Base-by-base conservation (phyloP, 2,797 vertebrate species). In the Glyptemys insculpta region DNA sequence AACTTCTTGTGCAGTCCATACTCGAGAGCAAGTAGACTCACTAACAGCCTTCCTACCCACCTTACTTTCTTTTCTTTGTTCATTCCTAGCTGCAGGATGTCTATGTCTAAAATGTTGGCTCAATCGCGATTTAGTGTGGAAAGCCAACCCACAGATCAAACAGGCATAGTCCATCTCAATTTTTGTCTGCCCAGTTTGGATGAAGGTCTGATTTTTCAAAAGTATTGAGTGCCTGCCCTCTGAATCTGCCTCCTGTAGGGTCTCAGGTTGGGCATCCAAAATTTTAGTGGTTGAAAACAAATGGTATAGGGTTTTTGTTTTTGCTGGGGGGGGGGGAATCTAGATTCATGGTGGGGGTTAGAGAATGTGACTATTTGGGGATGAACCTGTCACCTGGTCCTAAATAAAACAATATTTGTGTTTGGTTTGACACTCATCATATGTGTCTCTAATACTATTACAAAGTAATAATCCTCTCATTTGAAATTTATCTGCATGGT, bases 401-500 rank as follows among this genome's bases (percentile, higher is more conserved):
- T 25, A 68, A 65, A 74, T 15, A 6, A 50, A 86, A 57, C n/a
- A n/a, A 18, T 6, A 47, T 4, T 86, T 4, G 0, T 78, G 65
- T 89, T 88, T 4, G 44, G 68, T 6, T 88, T 16, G 25, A 15
- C 1, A 15, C 10, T 54, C 54, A 34, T 29, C 8, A 19, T 10
- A 81, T 0, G 65, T 3, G 65, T 50, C 81, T 90, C 89, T 19
- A 88, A 23, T 79, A 1, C 41, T 12, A 3, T 62, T 27, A 34
- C 79, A 34, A 88, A n/a, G 27, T 12, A 49, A 68, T 79, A 68
- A 34, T 4, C 37, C 78, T 62, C 87, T 91, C 88, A 34, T 88
- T 83, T 92, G 95, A 68, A 85, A 94, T 93, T 96, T 89, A 88
- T 83, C 89, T 72, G 52, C 83, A 18, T 44, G 2, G n/a, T 86